These are phyloP conservation scores for Xenentodon cancila DNA, from an alignment of 2,797 vertebrate genomes.

Conservation along the genomic window DNA sequence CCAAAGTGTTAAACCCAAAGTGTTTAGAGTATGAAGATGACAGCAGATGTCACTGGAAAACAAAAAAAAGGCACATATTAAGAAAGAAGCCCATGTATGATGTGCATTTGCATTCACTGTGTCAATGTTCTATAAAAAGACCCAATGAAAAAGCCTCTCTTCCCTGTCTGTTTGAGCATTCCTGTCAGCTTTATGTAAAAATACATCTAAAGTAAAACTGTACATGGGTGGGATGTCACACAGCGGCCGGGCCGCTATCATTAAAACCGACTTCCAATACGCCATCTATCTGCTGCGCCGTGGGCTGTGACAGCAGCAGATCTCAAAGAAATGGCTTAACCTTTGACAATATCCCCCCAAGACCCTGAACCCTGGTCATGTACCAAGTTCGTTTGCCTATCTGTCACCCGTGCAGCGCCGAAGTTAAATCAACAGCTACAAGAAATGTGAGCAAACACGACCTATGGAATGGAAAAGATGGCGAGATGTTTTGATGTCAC, in stretches of 20 bases:
- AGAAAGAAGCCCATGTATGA: constrained; percentile 20
- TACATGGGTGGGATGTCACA: background rate
- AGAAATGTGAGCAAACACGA: no score
- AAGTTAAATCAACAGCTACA: no score
- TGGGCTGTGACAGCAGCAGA: no score
- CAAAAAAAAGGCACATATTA: constrained; percentile 6
- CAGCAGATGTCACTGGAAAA: constrained; percentile 20
- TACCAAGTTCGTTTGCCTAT: no score
- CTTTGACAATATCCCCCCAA: no score
- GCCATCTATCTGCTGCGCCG: no score
- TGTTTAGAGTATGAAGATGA: constrained; percentile 28
- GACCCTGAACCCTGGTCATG: no score
- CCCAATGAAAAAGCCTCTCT: constrained; percentile 33
- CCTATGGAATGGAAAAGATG: no score
- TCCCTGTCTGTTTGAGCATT: background rate
- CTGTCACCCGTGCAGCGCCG: no score
- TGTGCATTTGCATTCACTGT: constrained; percentile 46
- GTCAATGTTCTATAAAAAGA: constrained; percentile 49
- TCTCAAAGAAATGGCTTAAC: no score
- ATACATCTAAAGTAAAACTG: background rate
- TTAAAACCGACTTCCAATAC: background rate
- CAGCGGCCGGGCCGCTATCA: no score
- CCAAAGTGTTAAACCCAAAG: constrained; percentile 49
- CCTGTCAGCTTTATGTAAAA: constrained; percentile 23
- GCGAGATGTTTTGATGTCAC: no score